Percentiles rank a stretch among this genome's conserved stretches.
These are phyloP conservation scores for Cryptoleucopteryx plumbea DNA, from an alignment of 2,113 vertebrate species.

Conservation along the genomic window DNA sequence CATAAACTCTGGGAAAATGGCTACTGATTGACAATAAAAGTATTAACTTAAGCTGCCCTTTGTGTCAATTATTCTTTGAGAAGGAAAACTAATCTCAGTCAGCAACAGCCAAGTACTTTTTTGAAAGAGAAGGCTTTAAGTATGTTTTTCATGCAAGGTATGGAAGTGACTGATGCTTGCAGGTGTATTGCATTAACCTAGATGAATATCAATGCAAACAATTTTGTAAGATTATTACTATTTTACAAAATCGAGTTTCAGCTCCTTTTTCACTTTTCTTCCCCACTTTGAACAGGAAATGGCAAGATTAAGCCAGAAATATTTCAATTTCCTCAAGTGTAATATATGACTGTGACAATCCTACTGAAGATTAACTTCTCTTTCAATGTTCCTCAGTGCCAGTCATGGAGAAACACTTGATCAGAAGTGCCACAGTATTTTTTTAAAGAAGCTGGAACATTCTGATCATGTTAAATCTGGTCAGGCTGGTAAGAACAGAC, in stretches of 20 bases:
- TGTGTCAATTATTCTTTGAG: not conserved
- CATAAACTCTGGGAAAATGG: not conserved
- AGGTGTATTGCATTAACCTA: not conserved
- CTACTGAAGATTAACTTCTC: not conserved
- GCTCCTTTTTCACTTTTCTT: not conserved
- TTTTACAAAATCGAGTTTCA: not conserved
- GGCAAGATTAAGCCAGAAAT: not conserved
- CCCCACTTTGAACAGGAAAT: not conserved
- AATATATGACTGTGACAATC: not conserved
- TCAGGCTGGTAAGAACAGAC: not conserved
- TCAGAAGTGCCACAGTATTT: not conserved
- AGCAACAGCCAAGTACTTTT: not conserved
- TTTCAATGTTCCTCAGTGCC: not conserved
- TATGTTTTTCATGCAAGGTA: not conserved
- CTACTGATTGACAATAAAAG: not conserved
- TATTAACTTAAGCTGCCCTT: not conserved
- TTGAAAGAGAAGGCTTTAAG: not conserved
- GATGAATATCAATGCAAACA: not conserved
- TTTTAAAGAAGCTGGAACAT: not conserved
- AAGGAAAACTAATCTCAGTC: not conserved
- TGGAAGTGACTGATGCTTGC: not conserved
- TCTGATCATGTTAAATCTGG: not conserved
- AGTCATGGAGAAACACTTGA: not conserved
- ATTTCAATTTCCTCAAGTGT: not conserved
- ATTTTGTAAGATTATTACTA: not conserved